A percentile compares a stretch with the other conserved stretches of the same genome.
Evolutionary conservation across 1,140 invertebrate species (phyloP).

Genomic region (Ceratina calcarata): DNA sequence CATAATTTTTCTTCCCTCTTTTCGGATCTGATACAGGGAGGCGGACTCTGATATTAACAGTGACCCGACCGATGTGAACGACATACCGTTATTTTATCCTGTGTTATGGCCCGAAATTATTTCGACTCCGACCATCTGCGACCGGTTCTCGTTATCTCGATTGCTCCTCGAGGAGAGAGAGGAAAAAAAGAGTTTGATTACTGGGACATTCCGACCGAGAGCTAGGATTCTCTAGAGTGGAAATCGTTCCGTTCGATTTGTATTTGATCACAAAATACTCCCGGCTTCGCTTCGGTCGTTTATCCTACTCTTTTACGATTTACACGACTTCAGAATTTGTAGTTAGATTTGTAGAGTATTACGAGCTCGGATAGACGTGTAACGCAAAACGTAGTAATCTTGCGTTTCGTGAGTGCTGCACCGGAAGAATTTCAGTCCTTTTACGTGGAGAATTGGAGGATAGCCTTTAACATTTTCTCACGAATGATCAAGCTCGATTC

Average conservation of each 20-base stretch:
- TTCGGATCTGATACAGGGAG: conserved; percentile 4
- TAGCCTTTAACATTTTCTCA: conserved; percentile 15
- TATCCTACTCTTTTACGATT: too few relatives aligned
- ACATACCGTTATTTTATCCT: conserved; percentile 44
- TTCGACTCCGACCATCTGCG: conserved; percentile 37
- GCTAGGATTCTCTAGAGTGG: conserved; percentile 19
- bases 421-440: background rate
- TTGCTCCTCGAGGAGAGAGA: conserved; percentile 29
- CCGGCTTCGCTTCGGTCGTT: too few relatives aligned
- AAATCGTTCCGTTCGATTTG: conserved; percentile 1
- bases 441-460: background rate
- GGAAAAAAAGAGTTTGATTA: conserved; percentile 41
- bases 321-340: too few relatives aligned
- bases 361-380: too few relatives aligned
- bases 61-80: conserved; percentile 37
- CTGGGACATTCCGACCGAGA: conserved; percentile 22
- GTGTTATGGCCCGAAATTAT: conserved; percentile 50
- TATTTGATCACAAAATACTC: background rate
- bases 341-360: too few relatives aligned
- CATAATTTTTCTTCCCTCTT: background rate
- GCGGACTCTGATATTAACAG: conserved; percentile 39
- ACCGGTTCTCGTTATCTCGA: conserved; percentile 62
- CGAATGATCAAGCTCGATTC: conserved; percentile 33
- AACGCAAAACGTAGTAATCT: too few relatives aligned
- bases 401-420: too few relatives aligned